These are phyloP conservation scores for Babylonia areolata DNA, from an alignment of 1,140 invertebrate genomes.

Conservation along the genomic window DNA sequence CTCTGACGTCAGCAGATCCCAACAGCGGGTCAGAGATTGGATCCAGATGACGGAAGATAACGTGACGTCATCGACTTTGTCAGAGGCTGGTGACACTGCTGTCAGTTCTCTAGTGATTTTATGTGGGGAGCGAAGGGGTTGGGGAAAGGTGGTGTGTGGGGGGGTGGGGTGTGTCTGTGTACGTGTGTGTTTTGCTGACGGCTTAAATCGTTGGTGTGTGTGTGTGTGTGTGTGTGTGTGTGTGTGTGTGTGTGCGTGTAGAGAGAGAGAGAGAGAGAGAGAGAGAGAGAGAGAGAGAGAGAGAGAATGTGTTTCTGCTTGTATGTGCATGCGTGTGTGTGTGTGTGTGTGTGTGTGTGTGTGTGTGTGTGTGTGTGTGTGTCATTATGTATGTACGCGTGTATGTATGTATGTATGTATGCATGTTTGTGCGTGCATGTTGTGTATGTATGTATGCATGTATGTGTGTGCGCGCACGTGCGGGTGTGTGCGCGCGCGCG, in stretches of 20 bases:
- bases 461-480: neutral
- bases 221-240: constrained; percentile 7
- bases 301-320: neutral
- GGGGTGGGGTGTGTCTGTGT: neutral
- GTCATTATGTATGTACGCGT: neutral
- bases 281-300: neutral
- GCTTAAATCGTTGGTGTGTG: neutral
- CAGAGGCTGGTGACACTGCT: neutral
- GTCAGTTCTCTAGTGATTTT: no score
- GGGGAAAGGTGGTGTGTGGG: neutral
- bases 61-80: neutral
- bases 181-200: neutral
- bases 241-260: neutral
- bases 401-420: constrained; percentile 2
- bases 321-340: neutral
- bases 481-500: neutral
- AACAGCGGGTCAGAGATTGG: constrained; percentile 26
- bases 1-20: constrained; percentile 23
- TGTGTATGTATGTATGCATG: no score
- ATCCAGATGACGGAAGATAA: constrained; percentile 30
- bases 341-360: neutral
- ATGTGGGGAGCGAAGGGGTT: neutral
- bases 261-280: neutral
- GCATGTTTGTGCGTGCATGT: no score
- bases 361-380: constrained; percentile 18